Evolutionary conservation across 2,113 vertebrate genomes (phyloP).

Genomic region (Microcebus murinus): DNA sequence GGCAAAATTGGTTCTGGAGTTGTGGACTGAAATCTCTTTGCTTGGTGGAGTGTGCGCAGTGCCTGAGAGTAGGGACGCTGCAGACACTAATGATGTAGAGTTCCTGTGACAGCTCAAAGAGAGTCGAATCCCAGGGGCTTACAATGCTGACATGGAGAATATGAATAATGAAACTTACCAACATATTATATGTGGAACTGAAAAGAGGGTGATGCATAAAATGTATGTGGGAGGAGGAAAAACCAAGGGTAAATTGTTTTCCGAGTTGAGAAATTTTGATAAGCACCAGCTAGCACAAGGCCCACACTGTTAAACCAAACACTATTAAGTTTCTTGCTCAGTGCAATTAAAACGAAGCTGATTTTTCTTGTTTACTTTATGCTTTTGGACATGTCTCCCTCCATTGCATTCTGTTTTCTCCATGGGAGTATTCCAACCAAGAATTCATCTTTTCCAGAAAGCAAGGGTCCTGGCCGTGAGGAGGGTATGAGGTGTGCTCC

Average conservation of each 20-base stretch:
- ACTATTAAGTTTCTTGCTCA: background rate
- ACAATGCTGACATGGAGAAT: background rate
- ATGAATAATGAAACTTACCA: background rate
- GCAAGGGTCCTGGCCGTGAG: background rate
- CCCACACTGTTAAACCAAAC: background rate
- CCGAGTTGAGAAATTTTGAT: background rate
- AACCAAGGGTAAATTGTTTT: background rate
- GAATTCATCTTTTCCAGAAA: background rate
- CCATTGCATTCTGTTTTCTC: background rate
- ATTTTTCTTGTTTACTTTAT: background rate
- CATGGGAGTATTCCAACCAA: background rate
- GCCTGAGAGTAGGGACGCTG: constrained; percentile 87
- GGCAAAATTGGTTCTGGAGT: background rate
- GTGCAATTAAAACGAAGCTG: background rate
- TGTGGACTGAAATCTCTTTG: constrained; percentile 35
- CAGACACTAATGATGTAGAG: background rate
- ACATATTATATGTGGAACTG: background rate
- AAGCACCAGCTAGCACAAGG: background rate
- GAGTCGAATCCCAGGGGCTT: background rate
- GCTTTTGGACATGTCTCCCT: background rate
- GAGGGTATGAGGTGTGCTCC: background rate
- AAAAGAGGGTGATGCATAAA: background rate
- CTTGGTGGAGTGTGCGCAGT: constrained; percentile 88
- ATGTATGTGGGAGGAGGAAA: background rate
- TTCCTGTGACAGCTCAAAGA: background rate